Evolutionary conservation across 2,888 invertebrate species (phyloP).

Genomic region (Ophioninae sp.): DNA sequence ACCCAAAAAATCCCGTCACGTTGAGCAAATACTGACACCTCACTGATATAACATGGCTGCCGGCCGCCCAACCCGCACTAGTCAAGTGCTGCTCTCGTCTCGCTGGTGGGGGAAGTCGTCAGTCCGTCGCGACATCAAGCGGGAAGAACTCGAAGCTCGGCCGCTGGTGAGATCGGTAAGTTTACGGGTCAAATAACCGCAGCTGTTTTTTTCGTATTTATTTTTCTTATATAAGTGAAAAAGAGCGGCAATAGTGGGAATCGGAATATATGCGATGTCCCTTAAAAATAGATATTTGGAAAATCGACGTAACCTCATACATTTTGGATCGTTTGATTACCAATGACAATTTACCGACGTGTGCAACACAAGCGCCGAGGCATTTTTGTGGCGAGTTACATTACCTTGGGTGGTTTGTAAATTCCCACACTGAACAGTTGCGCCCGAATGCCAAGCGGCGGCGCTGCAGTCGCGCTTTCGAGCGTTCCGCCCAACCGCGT

Average conservation of each 20-base stretch:
- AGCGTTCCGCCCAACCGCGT: too few relatives aligned
- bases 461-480: too few relatives aligned
- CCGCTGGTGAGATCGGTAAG: not conserved
- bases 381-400: too few relatives aligned
- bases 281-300: too few relatives aligned
- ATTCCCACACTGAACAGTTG: too few relatives aligned
- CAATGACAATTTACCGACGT: too few relatives aligned
- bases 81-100: constrained; percentile 22
- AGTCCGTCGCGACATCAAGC: not conserved
- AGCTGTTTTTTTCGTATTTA: not conserved
- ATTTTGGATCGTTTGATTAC: too few relatives aligned
- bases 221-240: not conserved
- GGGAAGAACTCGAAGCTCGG: not conserved
- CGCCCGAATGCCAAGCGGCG: too few relatives aligned
- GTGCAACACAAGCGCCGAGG: too few relatives aligned
- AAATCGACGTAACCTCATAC: too few relatives aligned
- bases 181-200: constrained; percentile 5
- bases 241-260: too few relatives aligned
- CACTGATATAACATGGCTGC: constrained; percentile 81
- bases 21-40: constrained; percentile 81
- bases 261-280: not conserved
- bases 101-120: constrained; percentile 1
- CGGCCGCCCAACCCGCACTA: constrained; percentile 69
- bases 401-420: too few relatives aligned
- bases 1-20: constrained; percentile 80